Evolutionary conservation across 2,888 invertebrate genomes (phyloP).

Genomic region (Diplolepis rosae): DNA sequence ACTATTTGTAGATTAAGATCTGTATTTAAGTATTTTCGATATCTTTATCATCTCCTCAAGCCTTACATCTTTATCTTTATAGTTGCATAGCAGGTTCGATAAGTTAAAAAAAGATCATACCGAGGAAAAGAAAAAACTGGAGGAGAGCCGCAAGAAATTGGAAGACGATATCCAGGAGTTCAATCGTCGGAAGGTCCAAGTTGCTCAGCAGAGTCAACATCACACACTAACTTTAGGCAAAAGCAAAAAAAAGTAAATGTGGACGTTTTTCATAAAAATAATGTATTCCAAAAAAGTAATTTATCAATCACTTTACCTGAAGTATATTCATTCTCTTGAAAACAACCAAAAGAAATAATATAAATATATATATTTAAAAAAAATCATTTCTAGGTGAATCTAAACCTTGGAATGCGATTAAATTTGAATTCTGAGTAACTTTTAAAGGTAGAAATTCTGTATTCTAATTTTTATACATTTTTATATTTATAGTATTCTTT

Average conservation of each 20-base stretch:
- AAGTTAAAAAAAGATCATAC: constrained; percentile 95
- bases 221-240: constrained; percentile 93
- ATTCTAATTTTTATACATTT: constrained; percentile 22
- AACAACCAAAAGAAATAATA: background rate
- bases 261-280: background rate
- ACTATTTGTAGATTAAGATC: no score
- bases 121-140: constrained; percentile 95
- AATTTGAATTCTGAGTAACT: background rate
- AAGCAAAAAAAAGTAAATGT: constrained; percentile 90
- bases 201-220: constrained; percentile 84
- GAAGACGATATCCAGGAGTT: constrained; percentile 96
- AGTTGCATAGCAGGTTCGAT: constrained; percentile 96
- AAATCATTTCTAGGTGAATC: background rate
- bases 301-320: background rate
- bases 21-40: background rate
- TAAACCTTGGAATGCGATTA: background rate
- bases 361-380: background rate
- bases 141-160: constrained; percentile 91
- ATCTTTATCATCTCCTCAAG: background rate
- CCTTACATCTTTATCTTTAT: constrained; percentile 57
- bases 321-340: constrained; percentile 3
- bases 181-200: constrained; percentile 86
- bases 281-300: background rate
- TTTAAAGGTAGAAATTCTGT: constrained; percentile 3
- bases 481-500: constrained; percentile 7